Base-by-base conservation (phyloP, 2,797 vertebrate species). In the Argentina silus region DNA sequence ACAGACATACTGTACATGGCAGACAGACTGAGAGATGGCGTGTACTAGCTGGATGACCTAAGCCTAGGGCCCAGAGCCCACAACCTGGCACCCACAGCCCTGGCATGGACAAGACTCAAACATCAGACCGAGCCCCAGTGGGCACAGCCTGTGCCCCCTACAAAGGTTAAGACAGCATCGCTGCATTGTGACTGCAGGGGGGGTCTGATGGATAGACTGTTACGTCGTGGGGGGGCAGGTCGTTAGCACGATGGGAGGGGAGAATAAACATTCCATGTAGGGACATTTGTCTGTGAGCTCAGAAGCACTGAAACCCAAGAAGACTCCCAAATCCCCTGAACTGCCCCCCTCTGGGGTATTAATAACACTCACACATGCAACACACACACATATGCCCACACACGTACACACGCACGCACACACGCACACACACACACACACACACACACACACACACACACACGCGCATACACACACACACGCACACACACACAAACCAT, bases 281-380 rank as follows among this genome's bases (percentile, higher is more conserved):
- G 92, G 92, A 89, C 79, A 90, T 91, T 93, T 90, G 84, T 90
- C 83, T 90, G 81, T 81, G 87, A 88, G 87, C 87, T 87, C 80
- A 86, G 74, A 87, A 88, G 87, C 85, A 81, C 83, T 91, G 88
- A 92, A 92, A 92, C 89, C 89, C 77, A 90, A 93, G 84, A 83
- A 90, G 90, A 83, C 78, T 83, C 82, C 84, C 81, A 87, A 93
- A 91, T 51, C 89, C 88, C 70, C 79, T 78, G 77, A 89, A 85
- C 86, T 55, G 79, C 85, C 85, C 76, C 81, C 86, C 86, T 85
- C 82, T 70, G 76, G 76, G 74, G 87, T 93, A 93, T 93, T 92
- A 92, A 92, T 94, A 94, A 88, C 89, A 73, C 81, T 73, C 61
- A 68, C 70, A 73, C 53, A 67, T 27, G 75, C 79, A 77, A 81